Conservation (phyloP, 2,113 vertebrate genomes). For the Emydocephalus ijimae region DNA sequence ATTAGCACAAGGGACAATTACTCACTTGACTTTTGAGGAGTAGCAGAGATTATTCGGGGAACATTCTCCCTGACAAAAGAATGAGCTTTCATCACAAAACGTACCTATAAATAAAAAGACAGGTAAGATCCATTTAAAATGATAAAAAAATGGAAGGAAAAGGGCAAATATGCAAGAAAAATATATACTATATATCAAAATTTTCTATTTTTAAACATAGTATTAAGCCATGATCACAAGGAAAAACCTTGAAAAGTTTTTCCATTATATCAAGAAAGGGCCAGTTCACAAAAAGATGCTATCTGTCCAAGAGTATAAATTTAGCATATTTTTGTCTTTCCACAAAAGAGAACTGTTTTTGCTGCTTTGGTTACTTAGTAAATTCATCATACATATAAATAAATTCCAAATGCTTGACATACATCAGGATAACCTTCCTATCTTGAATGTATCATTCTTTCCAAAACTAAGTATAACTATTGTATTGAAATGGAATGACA, state of each 20-base stretch:
- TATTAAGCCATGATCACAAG: neutral
- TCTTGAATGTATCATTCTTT: neutral
- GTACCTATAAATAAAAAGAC: slow-evolving; percentile 73
- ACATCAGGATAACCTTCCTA: neutral
- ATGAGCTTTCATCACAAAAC: slow-evolving; percentile 89
- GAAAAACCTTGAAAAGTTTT: neutral
- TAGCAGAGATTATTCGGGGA: slow-evolving; percentile 73
- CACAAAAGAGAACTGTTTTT: neutral
- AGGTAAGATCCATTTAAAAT: neutral
- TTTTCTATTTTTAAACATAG: neutral
- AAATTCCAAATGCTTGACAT: neutral
- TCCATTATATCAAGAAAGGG: neutral
- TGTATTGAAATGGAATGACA: neutral
- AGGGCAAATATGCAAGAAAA: neutral
- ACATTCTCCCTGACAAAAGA: slow-evolving; percentile 92
- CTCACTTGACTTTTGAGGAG: slow-evolving; percentile 79
- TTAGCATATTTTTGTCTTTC: neutral
- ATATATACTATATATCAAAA: neutral
- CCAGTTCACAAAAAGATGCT: neutral
- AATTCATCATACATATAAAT: neutral
- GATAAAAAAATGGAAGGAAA: neutral
- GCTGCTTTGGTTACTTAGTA: neutral
- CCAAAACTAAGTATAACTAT: neutral
- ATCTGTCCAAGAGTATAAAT: neutral
- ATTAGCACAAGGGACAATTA: slow-evolving; percentile 22